Evolutionary conservation across 2,797 vertebrate species (phyloP), one percentile per base, ranked within the genome.

Genomic region (Gastrophryne carolinensis): DNA sequence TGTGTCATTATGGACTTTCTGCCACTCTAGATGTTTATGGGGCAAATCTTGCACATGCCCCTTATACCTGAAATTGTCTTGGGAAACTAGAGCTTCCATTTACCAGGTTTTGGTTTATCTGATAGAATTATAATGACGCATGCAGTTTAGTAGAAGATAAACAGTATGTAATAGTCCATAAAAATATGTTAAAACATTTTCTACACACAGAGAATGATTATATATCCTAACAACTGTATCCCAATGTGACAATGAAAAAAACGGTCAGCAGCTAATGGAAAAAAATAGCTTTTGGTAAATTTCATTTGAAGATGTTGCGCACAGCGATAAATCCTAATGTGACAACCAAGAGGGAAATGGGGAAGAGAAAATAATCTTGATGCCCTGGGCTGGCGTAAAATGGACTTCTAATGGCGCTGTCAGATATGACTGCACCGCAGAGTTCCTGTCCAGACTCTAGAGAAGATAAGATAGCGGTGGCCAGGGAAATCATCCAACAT

Each of bases 291-390:
- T 15, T 71, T 56, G 58, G 37, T 71, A 77, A 69, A 71, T 71
- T 57, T 57, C 57, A 77, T 77, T 77, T 62, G 21, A 64, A 69
- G 58, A 56, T 19, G 37, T 35, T n/a, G 47, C 64, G 67, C 29
- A 47, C 62, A 49, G 52, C 19, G 67, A 77, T 77, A 77, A 71
- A 77, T 77, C 67, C 57, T 71, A 77, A 71, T 64, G 58, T 77
- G 74, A 64, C 74, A 77, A 57, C 66, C 71, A 64, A 71, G 61
- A 49, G 52, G 61, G 53, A 71, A 57, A 56, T 58, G 50, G 54
- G 37, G 49, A 44, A 57, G 12, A 64, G 57, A 64, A 71, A 69
- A 77, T 77, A 69, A 77, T 71, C 37, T 52, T 29, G 44, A 57
- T 64, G 58, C 47, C 34, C 60, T 41, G 34, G 24, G 65, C 47